Conservation (phyloP, 1,140 invertebrate species). For the Riptortus pedestris region DNA sequence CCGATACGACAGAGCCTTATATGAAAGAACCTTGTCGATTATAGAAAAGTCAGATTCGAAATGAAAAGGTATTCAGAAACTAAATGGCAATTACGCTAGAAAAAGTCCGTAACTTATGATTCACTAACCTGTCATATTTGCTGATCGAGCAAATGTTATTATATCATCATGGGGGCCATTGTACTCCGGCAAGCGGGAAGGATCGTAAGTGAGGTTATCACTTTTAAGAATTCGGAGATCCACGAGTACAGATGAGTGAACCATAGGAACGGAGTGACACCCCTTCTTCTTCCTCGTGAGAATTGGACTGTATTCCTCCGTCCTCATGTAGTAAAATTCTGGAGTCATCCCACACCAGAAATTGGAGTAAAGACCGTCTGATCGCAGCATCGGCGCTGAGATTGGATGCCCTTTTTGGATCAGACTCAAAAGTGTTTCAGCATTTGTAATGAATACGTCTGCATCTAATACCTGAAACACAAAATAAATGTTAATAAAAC, state of each 20-base stretch:
- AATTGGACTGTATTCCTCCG: conserved; percentile 76
- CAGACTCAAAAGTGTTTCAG: conserved; percentile 54
- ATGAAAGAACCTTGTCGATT: too few species aligned
- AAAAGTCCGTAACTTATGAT: too few species aligned
- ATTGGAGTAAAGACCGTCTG: conserved; percentile 83
- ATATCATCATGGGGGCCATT: conserved; percentile 83
- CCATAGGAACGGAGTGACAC: conserved; percentile 79
- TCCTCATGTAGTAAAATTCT: conserved; percentile 79
- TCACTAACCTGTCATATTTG: conserved; percentile 57
- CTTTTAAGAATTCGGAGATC: conserved; percentile 53
- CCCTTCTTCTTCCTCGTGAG: conserved; percentile 59
- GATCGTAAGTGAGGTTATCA: conserved; percentile 64
- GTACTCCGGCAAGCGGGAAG: conserved; percentile 49
- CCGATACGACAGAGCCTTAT: too few species aligned
- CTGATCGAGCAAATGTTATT: conserved; percentile 82
- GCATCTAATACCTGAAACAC: conserved; percentile 72
- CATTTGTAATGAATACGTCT: conserved; percentile 74
- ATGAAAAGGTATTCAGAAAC: too few species aligned
- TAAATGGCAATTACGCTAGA: too few species aligned
- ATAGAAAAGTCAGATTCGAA: too few species aligned
- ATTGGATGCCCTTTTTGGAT: conserved; percentile 53
- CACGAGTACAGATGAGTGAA: conserved; percentile 80
- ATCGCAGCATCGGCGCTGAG: conserved; percentile 73
- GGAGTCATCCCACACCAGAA: conserved; percentile 90
- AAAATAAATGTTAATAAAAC: conserved; percentile 29